Evolutionary conservation across 2,113 vertebrate genomes (phyloP), one percentile per base, ranked within the genome.

Genomic region (Alectura lathami): DNA sequence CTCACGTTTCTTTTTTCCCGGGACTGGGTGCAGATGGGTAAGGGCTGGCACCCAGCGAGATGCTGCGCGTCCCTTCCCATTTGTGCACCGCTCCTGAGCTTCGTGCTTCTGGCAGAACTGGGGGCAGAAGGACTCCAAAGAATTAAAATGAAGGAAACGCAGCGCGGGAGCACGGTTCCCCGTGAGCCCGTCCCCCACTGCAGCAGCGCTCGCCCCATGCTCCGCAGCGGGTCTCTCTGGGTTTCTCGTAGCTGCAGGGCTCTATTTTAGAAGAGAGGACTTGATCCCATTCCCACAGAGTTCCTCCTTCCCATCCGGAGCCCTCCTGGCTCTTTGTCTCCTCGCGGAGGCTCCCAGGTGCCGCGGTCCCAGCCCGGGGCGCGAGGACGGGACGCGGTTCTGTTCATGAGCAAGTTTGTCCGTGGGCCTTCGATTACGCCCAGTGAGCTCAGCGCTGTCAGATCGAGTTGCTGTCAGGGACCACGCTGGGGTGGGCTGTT

Each of bases 201-300:
- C 50, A 51, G 50, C 50, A 51, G 26, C 50, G 11, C 26, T 56
- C 53, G 20, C 24, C 53, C 54, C 54, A 32, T 20, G 21, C 54
- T 57, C n/a, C n/a, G n/a, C n/a, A n/a, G n/a, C n/a, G 54, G 30
- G 86, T 56, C 62, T 43, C 30, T 77, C 84, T 79, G 83, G 73
- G 73, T 68, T 82, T 77, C 93, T 16, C 13, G 3, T 93, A 92
- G 94, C 96, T 96, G 93, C 92, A 67, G 94, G 95, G 94, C 79
- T 92, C 59, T 73, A 6, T 82, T 93, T 91, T 40, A 72, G 82
- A 77, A 93, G 73, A 78, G 87, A 94, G 69, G 74, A 94, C 92
- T 96, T 96, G 95, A 96, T 96, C 94, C 95, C 11, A 72, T 94
- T 90, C 94, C 93, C 79, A 79, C 56, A 91, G 92, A 93, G 91